Base-by-base conservation (phyloP, 2,113 vertebrate species). In the Colossoma macropomum region DNA sequence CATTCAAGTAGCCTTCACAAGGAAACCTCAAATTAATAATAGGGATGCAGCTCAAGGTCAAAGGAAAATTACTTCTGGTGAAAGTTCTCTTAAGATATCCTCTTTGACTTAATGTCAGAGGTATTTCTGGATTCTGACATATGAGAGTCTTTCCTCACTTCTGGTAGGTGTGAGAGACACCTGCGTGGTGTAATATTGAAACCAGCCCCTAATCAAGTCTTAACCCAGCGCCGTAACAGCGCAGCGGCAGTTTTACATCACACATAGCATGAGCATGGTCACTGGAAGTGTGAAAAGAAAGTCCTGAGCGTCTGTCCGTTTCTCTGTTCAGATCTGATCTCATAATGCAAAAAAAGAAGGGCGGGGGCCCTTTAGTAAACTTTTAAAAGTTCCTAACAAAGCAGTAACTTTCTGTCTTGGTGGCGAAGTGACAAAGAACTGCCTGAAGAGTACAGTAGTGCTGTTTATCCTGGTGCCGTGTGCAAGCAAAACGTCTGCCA, bases 201-300 rank as follows among this genome's bases (percentile, higher is more conserved):
- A 80, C 84, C 81, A 82, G 89, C 85, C 87, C 85, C 86, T 88
- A 90, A 91, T 87, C 86, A 91, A 82, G 82, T 34, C 85, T 90
- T 91, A 90, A 92, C 90, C 90, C 90, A 89, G 87, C 77, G 76
- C 66, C 52, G 87, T 54, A 76, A 68, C 73, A 68, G n/a, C 85
- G 63, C 48, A 75, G 59, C 23, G n/a, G 28, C 76, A 66, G 77
- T 54, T 62, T 62, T n/a, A 52, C 84, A 81, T 86, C 81, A 86
- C 81, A 65, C 62, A 60, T 84, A 86, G 87, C 86, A 32, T 50
- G 76, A 74, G 28, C 54, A 27, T 12, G 38, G 62, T 83, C 80
- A 79, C 45, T 45, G 66, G 38, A 59, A 30, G 60, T 82, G 81
- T 77, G 48, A 68, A 77, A 68, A 50, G 41, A 45, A 66, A 38